These are phyloP conservation scores for Sarcophilus harrisii DNA, from an alignment of 2,797 vertebrate species.

Conservation along the genomic window DNA sequence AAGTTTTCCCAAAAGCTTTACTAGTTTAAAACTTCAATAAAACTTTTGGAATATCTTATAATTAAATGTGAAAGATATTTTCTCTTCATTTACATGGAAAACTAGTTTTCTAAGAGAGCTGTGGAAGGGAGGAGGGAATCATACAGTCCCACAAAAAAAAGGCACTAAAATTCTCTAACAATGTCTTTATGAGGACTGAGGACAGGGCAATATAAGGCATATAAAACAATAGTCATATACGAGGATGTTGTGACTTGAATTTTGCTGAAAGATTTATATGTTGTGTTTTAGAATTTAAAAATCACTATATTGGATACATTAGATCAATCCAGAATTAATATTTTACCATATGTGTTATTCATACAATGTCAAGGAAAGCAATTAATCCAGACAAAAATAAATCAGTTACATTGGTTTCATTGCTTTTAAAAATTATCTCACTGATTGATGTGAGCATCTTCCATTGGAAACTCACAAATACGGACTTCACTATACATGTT, in stretches of 20 bases:
- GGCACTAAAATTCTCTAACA: background rate
- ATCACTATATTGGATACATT: background rate
- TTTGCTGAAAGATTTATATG: accelerated
- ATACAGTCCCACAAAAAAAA: background rate
- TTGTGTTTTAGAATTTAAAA: background rate
- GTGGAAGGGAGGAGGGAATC: background rate
- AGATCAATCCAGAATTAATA: background rate
- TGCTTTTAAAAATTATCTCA: background rate
- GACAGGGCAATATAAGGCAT: background rate
- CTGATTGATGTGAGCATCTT: background rate
- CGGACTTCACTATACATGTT: background rate
- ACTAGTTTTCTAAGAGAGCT: background rate
- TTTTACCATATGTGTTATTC: accelerated
- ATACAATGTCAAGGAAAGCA: background rate
- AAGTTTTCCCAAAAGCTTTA: background rate
- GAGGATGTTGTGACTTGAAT: background rate
- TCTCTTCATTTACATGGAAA: background rate
- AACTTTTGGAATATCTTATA: background rate
- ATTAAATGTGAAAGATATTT: background rate
- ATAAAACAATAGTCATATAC: background rate
- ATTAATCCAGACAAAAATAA: background rate
- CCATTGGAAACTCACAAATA: accelerated
- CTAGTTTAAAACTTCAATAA: background rate
- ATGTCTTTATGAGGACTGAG: accelerated
- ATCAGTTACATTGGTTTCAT: accelerated